Evolutionary conservation across 2,113 vertebrate species (phyloP), one percentile per base, ranked within the genome.

Genomic region (Ariopsis seemanni): DNA sequence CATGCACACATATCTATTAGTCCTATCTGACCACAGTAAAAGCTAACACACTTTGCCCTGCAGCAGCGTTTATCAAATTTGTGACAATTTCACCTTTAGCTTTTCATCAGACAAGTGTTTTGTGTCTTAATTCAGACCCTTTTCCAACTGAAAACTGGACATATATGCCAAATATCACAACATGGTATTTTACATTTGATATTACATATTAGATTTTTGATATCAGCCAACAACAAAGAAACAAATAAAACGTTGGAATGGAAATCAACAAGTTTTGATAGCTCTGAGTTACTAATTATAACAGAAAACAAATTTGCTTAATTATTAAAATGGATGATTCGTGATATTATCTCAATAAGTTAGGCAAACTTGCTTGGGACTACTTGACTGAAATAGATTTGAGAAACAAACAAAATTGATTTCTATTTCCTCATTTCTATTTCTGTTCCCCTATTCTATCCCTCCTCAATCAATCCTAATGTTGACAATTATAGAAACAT

Each of bases 1-100:
- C 74, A 34, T 25, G 17, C 75, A 74, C 79, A 74, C 80, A 83
- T 82, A 72, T 71, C 77, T 86, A 4, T 86, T 55, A 77, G 67
- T 53, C 14, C 52, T 83, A 88, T 88, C 74, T 88, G 57, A 88
- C 58, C 65, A 62, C 22, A 77, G 58, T 77, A 57, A 57, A 83
- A 82, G 71, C 71, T 78, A 84, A 67, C 82, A 83, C 82, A 79
- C 87, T 88, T 88, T 88, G 72, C 27, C 74, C 72, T 53, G 57
- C 58, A 63, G 71, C 86, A 25, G 86, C 22, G 1, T 75, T 50
- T 75, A 74, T 74, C 62, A 86, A 8, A 67, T 27, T 30, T 53
- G 25, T 34, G 9, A 48, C 17, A 22, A 14, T 58, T 60, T 85
- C 12, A n/a, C 55, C 55, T 58, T 85, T 57, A 30, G 48, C 50